Evolutionary conservation across 1,140 invertebrate species (phyloP).

Genomic region (Gonioctena quinquepunctata): DNA sequence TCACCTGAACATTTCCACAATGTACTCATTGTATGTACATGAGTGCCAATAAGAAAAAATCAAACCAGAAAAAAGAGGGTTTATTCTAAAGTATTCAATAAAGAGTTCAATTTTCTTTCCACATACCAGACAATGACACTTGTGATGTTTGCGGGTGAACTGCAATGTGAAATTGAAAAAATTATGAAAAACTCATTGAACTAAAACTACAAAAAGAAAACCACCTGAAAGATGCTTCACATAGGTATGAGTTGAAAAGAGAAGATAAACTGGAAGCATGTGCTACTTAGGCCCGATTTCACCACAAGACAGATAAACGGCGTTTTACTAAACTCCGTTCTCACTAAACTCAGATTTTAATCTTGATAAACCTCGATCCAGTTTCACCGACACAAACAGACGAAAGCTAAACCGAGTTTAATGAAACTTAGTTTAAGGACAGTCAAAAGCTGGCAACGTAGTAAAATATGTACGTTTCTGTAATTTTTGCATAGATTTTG

Average conservation of each 20-base stretch:
- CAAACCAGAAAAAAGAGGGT: neutral
- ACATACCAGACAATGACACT: neutral
- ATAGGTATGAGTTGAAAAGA: neutral
- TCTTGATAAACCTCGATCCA: no score
- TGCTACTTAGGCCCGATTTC: neutral
- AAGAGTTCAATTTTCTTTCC: conserved; percentile 14
- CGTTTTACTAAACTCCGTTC: no score
- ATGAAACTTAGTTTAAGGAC: no score
- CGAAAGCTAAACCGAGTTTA: no score
- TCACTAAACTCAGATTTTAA: no score
- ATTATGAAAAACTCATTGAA: neutral
- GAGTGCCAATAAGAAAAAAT: neutral
- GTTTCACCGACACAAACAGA: no score
- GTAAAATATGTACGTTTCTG: no score
- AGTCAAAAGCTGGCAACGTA: no score
- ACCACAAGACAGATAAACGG: no score
- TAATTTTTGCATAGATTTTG: no score
- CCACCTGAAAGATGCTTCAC: neutral
- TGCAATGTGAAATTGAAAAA: neutral
- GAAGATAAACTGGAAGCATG: neutral
- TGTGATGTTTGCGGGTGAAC: neutral
- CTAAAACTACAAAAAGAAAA: neutral
- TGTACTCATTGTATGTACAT: conserved; percentile 10
- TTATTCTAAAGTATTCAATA: conserved; percentile 9
- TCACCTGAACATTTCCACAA: conserved; percentile 4